phyloP scores from a whole-genome alignment of 1,140 invertebrate genomes.

The Orchestia grillus region DNA sequence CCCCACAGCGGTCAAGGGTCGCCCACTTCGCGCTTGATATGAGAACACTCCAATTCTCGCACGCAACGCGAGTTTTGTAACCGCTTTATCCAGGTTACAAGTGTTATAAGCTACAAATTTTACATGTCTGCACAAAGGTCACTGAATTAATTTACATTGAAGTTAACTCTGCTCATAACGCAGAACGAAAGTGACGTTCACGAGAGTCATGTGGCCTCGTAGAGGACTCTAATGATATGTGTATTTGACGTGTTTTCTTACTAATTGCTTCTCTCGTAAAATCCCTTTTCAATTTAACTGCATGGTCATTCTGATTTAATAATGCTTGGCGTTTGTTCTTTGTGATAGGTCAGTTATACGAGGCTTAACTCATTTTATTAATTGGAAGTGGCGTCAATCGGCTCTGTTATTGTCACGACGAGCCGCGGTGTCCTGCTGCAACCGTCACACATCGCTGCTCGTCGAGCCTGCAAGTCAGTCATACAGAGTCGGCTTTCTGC shows the following conservation, averaged over 20 bases:
- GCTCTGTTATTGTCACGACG: neutral
- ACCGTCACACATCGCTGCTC: neutral
- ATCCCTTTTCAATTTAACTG: neutral
- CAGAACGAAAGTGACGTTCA: neutral
- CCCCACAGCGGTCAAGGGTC: conserved; percentile 13
- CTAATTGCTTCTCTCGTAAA: neutral
- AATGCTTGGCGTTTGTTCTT: neutral
- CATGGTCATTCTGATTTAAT: neutral
- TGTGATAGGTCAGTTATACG: neutral
- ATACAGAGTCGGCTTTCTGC: neutral
- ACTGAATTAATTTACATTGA: neutral
- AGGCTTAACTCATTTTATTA: neutral
- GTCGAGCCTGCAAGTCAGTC: neutral
- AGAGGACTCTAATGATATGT: neutral
- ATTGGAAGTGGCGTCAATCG: neutral
- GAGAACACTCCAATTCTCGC: neutral
- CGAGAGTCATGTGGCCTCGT: neutral
- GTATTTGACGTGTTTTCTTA: neutral
- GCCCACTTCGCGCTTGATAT: neutral
- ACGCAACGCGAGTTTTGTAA: neutral
- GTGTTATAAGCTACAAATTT: neutral
- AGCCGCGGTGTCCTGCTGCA: neutral
- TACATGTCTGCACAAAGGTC: neutral
- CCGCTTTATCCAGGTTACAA: neutral
- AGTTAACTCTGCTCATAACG: neutral